phyloP scores from a whole-genome alignment of 2,113 vertebrate species.

The Oxyruncus cristatus region DNA sequence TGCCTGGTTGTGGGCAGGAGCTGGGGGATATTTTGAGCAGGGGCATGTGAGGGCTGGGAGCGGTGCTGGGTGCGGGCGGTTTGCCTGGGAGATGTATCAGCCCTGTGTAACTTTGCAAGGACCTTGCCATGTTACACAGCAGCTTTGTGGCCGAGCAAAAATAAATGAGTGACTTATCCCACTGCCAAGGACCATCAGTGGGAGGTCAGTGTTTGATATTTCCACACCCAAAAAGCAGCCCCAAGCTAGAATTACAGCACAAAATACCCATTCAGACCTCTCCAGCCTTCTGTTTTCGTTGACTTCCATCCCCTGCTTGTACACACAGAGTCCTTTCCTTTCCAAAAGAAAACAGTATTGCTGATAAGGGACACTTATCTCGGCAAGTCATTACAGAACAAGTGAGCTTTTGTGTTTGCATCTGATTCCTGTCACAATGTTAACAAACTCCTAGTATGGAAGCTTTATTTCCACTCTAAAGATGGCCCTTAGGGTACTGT shows the following conservation, averaged over 20 bases:
- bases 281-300: slow-evolving; percentile 64
- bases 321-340: slow-evolving; percentile 34
- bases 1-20: neutral
- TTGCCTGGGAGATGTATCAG: neutral
- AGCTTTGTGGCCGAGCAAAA: slow-evolving; percentile 44
- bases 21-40: neutral
- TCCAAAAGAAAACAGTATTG: slow-evolving; percentile 30
- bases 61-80: neutral
- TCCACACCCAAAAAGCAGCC: slow-evolving; percentile 60
- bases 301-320: slow-evolving; percentile 45
- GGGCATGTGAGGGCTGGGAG: neutral
- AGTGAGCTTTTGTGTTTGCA: slow-evolving; percentile 15
- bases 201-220: slow-evolving; percentile 61
- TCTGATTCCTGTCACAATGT: neutral
- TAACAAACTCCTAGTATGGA: neutral
- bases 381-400: neutral
- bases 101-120: neutral
- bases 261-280: slow-evolving; percentile 59
- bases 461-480: slow-evolving; percentile 18
- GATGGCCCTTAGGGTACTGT: neutral
- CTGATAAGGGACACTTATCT: slow-evolving; percentile 45
- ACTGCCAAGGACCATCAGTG: slow-evolving; percentile 39
- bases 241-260: slow-evolving; percentile 52
- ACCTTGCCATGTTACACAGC: slow-evolving; percentile 50
- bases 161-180: slow-evolving; percentile 48